A percentile compares a stretch with the other conserved stretches of the same genome.
Evolutionary conservation across 1,140 invertebrate species (phyloP).

Genomic region (Trichomalopsis sarcophagae): DNA sequence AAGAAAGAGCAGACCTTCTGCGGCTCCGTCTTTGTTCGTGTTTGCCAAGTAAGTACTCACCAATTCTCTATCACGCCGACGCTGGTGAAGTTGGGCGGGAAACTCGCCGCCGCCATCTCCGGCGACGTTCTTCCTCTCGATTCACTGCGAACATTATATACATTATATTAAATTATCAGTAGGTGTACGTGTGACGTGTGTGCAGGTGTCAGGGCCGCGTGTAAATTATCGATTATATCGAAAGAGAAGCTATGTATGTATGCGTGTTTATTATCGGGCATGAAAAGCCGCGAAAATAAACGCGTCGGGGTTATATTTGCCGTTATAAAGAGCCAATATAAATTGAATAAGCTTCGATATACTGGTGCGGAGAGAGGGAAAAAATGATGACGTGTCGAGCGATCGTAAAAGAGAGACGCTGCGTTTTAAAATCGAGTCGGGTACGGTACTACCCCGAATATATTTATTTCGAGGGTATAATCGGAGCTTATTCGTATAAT

Average conservation of each 20-base stretch:
- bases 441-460: no score
- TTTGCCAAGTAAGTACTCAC: constrained; percentile 62
- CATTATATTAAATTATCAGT: not conserved
- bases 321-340: not conserved
- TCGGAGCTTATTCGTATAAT: no score
- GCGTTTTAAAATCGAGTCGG: no score
- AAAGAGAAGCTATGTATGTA: not conserved
- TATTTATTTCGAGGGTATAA: no score
- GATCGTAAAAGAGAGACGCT: not conserved
- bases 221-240: not conserved
- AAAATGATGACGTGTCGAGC: not conserved
- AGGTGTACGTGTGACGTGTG: not conserved
- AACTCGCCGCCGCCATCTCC: constrained; percentile 72
- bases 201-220: not conserved
- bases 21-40: constrained; percentile 13
- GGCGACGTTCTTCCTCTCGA: constrained; percentile 54
- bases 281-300: not conserved
- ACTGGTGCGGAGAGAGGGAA: not conserved
- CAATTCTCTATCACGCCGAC: constrained; percentile 72
- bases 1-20: not conserved
- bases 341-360: not conserved
- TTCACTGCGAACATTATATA: not conserved
- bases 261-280: not conserved
- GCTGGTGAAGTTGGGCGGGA: constrained; percentile 71
- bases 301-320: not conserved